phyloP scores from a whole-genome alignment of 2,888 invertebrate species.

The Athalia circularis region DNA sequence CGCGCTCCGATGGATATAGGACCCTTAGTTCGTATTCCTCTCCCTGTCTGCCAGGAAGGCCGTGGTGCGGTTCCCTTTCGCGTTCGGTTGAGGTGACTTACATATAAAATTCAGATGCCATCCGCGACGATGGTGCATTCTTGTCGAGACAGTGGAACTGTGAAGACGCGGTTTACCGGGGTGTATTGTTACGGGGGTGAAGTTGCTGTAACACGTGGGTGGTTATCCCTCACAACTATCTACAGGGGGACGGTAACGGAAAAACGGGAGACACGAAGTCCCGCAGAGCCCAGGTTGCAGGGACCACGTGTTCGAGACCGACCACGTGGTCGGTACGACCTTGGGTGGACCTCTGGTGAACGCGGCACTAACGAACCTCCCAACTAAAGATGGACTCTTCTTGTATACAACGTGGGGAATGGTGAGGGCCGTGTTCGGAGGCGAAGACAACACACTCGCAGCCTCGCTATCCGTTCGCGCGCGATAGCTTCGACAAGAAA shows the following conservation, averaged over 20 bases:
- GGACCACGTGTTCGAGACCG: constrained; percentile 43
- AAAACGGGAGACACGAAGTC: neutral
- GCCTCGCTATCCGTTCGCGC: no score
- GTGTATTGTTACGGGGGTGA: constrained; percentile 24
- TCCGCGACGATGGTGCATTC: constrained; percentile 58
- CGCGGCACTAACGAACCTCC: constrained; percentile 32
- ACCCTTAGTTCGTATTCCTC: constrained; percentile 73
- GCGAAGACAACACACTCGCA: no score
- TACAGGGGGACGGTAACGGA: neutral
- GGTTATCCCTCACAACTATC: neutral
- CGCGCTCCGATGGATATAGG: constrained; percentile 70
- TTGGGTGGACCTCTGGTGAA: constrained; percentile 40
- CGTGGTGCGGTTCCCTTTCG: constrained; percentile 53
- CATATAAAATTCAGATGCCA: constrained; percentile 61
- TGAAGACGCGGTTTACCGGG: constrained; percentile 55
- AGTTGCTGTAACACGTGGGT: constrained; percentile 46
- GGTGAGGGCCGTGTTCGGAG: neutral
- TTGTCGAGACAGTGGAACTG: constrained; percentile 59
- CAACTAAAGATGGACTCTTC: constrained; percentile 30
- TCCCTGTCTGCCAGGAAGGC: constrained; percentile 72
- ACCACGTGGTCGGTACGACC: constrained; percentile 49
- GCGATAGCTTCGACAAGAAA: no score
- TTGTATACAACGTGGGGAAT: neutral
- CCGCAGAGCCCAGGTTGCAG: constrained; percentile 1
- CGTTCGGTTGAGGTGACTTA: constrained; percentile 58